These are phyloP conservation scores for Dynastes tityus DNA, from an alignment of 2,888 invertebrate species.

Conservation along the genomic window DNA sequence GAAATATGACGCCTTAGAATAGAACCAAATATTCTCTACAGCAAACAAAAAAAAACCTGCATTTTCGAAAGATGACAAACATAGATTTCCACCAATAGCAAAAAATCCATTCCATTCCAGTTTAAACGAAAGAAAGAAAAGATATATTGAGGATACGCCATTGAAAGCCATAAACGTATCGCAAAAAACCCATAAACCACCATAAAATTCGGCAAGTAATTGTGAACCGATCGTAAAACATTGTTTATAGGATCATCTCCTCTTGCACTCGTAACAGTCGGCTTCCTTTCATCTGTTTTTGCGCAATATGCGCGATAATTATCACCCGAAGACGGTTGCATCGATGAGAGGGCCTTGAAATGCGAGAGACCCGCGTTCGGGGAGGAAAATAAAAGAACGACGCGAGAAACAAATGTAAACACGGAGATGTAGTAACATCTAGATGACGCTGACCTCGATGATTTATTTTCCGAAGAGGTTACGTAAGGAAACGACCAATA, in stretches of 20 bases:
- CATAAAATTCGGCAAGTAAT: slow-evolving; percentile 35
- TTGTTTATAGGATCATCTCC: slow-evolving; percentile 13
- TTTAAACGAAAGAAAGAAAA: background rate
- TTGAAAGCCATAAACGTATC: background rate
- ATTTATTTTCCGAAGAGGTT: background rate
- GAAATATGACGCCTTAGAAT: too few species aligned
- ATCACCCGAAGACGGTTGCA: background rate
- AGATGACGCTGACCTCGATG: background rate
- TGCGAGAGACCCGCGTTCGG: background rate
- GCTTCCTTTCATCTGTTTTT: slow-evolving; percentile 16
- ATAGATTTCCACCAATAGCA: too few species aligned
- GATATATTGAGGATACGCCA: background rate
- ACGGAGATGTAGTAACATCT: background rate
- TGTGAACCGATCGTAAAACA: slow-evolving; percentile 21
- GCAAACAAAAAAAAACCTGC: too few species aligned
- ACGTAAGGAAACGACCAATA: background rate
- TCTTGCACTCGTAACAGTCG: background rate
- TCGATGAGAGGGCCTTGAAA: slow-evolving; percentile 4
- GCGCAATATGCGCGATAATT: background rate
- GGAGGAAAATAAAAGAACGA: slow-evolving; percentile 5
- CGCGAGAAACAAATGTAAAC: slow-evolving; percentile 1
- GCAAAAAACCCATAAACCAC: slow-evolving; percentile 6
- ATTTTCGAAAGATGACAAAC: too few species aligned
- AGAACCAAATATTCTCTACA: too few species aligned
- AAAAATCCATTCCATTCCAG: too few species aligned